These are phyloP conservation scores for Hydropotes inermis DNA, from an alignment of 2,113 vertebrate species.

Conservation along the genomic window DNA sequence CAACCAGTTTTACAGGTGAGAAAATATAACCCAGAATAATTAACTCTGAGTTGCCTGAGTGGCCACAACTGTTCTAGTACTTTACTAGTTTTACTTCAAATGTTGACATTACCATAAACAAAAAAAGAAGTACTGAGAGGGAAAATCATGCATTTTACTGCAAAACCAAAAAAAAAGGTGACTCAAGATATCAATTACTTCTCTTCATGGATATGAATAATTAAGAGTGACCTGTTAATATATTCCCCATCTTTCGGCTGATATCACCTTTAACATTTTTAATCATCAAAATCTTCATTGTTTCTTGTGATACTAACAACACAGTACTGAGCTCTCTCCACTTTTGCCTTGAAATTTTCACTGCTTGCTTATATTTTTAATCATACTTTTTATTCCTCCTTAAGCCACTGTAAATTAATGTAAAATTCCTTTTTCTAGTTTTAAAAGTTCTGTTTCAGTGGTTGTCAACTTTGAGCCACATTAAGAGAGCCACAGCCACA, in stretches of 20 bases:
- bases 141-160: neutral
- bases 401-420: neutral
- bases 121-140: neutral
- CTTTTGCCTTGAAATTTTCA: neutral
- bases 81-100: neutral
- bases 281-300: neutral
- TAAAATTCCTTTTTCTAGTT: neutral
- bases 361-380: neutral
- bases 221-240: neutral
- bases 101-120: neutral
- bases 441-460: neutral
- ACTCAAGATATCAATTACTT: neutral
- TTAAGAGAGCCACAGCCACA: neutral
- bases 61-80: neutral
- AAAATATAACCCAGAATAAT: neutral
- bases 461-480: neutral
- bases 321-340: neutral
- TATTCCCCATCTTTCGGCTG: neutral
- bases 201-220: neutral
- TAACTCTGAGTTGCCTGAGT: neutral
- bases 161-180: neutral
- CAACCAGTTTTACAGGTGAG: neutral
- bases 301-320: neutral
- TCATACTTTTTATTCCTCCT: neutral
- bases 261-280: neutral